Percentiles rank a stretch among this genome's conserved stretches.
These are phyloP conservation scores for Athalia rosae DNA, from an alignment of 2,888 invertebrate genomes.

Conservation along the genomic window DNA sequence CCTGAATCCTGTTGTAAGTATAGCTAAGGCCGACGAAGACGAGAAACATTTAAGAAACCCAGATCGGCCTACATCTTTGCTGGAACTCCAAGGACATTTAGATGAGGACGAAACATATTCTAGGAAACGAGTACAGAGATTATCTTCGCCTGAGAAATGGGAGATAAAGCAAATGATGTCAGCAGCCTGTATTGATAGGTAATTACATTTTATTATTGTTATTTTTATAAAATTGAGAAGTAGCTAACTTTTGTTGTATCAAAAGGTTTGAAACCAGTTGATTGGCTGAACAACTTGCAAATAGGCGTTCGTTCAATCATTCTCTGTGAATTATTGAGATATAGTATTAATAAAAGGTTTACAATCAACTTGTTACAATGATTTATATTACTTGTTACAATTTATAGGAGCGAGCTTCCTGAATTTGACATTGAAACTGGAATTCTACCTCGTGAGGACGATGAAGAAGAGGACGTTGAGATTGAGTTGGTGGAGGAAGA, in stretches of 20 bases:
- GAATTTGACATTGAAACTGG: slow-evolving; percentile 99
- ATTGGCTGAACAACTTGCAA: no score
- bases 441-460: slow-evolving; percentile 90
- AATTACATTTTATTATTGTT: slow-evolving; percentile 9
- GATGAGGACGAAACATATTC: slow-evolving; percentile 89
- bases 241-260: no score
- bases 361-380: no score
- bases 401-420: slow-evolving; percentile 94
- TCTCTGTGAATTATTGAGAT: no score
- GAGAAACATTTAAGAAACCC: slow-evolving; percentile 91
- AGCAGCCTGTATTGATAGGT: slow-evolving; percentile 68
- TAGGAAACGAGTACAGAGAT: slow-evolving; percentile 89
- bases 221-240: background rate
- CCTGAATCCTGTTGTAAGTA: slow-evolving; percentile 88
- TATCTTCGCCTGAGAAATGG: slow-evolving; percentile 98
- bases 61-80: slow-evolving; percentile 84
- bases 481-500: slow-evolving; percentile 99
- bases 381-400: slow-evolving; percentile 79
- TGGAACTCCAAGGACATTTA: slow-evolving; percentile 75
- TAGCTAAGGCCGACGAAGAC: slow-evolving; percentile 78
- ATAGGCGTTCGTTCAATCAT: no score
- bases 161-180: slow-evolving; percentile 90
- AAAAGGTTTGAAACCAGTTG: no score
- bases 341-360: no score
- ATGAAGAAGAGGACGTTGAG: slow-evolving; percentile 97